Evolutionary conservation across 2,888 invertebrate genomes (phyloP).

Genomic region (Tupiocoris notatus): DNA sequence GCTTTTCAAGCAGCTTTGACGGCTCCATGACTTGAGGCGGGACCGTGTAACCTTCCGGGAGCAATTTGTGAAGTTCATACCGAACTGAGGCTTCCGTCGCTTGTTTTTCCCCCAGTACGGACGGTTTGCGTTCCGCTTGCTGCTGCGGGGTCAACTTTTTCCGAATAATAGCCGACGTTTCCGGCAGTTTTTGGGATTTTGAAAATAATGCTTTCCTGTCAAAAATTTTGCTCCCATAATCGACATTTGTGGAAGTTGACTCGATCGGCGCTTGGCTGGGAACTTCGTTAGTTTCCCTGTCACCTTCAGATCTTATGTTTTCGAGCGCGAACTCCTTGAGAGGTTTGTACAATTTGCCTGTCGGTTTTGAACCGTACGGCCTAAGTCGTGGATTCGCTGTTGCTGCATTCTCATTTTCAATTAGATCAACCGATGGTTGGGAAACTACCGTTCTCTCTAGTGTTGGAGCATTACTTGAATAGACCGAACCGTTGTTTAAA

Average conservation of each 20-base stretch:
- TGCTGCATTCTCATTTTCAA: background rate
- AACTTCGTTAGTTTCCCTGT: conserved; percentile 21
- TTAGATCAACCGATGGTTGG: background rate
- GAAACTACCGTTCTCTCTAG: background rate
- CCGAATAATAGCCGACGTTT: conserved; percentile 50
- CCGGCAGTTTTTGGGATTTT: conserved; percentile 48
- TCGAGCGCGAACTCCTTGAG: conserved; percentile 10
- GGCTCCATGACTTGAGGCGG: conserved; percentile 45
- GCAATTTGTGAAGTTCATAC: conserved; percentile 1
- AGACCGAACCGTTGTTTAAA: too few relatives aligned
- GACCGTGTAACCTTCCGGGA: conserved; percentile 43
- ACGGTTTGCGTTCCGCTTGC: conserved; percentile 21
- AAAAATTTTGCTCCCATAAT: conserved; percentile 43
- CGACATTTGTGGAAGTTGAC: background rate
- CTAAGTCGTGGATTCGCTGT: background rate
- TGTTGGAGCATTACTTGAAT: background rate
- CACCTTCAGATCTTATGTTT: background rate
- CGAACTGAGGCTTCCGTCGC: background rate
- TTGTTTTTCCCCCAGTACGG: background rate
- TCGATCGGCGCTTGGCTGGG: conserved; percentile 8
- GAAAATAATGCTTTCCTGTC: conserved; percentile 48
- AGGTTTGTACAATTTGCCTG: conserved; percentile 13
- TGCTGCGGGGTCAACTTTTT: conserved; percentile 46
- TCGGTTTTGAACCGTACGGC: conserved; percentile 5
- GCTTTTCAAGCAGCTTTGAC: conserved; percentile 41